Evolutionary conservation across 2,888 invertebrate species (phyloP).

Genomic region (Drosophila maculinotata): DNA sequence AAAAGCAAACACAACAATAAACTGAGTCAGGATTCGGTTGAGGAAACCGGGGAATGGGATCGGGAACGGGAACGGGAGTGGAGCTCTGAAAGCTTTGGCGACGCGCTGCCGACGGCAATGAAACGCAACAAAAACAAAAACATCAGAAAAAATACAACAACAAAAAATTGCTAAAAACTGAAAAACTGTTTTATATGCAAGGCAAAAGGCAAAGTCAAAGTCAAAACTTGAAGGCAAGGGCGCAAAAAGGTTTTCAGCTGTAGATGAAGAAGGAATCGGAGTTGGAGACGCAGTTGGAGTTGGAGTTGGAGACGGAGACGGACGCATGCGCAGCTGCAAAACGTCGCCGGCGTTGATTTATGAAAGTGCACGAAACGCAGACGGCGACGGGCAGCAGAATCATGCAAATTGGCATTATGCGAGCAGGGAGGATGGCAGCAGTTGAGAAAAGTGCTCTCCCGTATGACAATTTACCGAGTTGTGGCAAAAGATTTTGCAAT

Average conservation of each 20-base stretch:
- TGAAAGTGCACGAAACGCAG: constrained; percentile 76
- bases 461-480: constrained; percentile 66
- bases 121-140: constrained; percentile 44
- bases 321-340: constrained; percentile 79
- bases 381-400: constrained; percentile 15
- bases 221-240: constrained; percentile 62
- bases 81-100: constrained; percentile 75
- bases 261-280: background rate
- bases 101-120: constrained; percentile 75
- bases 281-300: background rate
- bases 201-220: constrained; percentile 45
- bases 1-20: constrained; percentile 49
- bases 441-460: constrained; percentile 22
- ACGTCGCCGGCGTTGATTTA: constrained; percentile 76
- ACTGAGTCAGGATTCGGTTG: constrained; percentile 31
- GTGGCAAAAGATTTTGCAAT: too few relatives aligned
- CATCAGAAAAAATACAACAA: constrained; percentile 18
- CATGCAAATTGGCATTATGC: constrained; percentile 65
- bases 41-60: constrained; percentile 12
- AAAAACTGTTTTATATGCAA: constrained; percentile 80
- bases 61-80: constrained; percentile 8
- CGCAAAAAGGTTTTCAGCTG: constrained; percentile 74
- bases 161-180: constrained; percentile 51
- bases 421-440: background rate
- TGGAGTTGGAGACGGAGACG: constrained; percentile 13